Evolutionary conservation across 1,140 invertebrate genomes (phyloP).

Genomic region (Drosophila miranda): DNA sequence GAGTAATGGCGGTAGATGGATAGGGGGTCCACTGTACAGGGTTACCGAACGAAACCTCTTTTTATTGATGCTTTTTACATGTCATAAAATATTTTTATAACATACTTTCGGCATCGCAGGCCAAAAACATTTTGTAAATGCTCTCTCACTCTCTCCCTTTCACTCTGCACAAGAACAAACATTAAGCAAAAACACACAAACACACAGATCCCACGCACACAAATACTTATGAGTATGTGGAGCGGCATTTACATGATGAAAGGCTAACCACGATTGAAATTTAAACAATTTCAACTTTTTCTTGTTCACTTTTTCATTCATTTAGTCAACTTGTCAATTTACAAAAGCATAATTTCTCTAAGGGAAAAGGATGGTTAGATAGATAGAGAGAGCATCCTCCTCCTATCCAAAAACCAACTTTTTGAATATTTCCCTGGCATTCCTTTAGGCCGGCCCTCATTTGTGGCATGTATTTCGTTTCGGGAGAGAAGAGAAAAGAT

Average conservation of each 20-base stretch:
- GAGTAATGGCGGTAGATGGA: conserved; percentile 14
- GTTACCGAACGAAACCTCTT: conserved; percentile 57
- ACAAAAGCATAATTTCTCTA: conserved; percentile 48
- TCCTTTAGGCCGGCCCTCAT: conserved; percentile 15
- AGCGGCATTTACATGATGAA: conserved; percentile 61
- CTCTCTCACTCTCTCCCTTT: not conserved
- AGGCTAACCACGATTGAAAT: conserved; percentile 56
- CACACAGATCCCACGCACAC: conserved; percentile 5
- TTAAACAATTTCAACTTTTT: conserved; percentile 66
- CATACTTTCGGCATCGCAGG: conserved; percentile 62
- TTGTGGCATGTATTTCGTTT: conserved; percentile 25
- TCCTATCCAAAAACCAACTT: conserved; percentile 2
- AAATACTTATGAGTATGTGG: conserved; percentile 28
- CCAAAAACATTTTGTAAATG: conserved; percentile 62
- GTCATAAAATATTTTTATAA: conserved; percentile 81
- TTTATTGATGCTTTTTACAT: conserved; percentile 80
- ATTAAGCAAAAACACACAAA: conserved; percentile 28
- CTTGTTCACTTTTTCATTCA: conserved; percentile 25
- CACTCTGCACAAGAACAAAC: conserved; percentile 17
- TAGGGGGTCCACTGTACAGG: conserved; percentile 1
- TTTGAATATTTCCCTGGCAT: conserved; percentile 31
- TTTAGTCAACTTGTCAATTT: conserved; percentile 55
- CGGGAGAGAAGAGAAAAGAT: conserved; percentile 34
- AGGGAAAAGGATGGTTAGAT: not conserved
- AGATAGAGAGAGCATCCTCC: not conserved